Percentiles rank a stretch among this genome's conserved stretches.
These are phyloP conservation scores for Aurelia aurita complex sp. Pacific DNA, from an alignment of 30 jellyfish, hydroid and myxozoan species.

Conservation along the genomic window DNA sequence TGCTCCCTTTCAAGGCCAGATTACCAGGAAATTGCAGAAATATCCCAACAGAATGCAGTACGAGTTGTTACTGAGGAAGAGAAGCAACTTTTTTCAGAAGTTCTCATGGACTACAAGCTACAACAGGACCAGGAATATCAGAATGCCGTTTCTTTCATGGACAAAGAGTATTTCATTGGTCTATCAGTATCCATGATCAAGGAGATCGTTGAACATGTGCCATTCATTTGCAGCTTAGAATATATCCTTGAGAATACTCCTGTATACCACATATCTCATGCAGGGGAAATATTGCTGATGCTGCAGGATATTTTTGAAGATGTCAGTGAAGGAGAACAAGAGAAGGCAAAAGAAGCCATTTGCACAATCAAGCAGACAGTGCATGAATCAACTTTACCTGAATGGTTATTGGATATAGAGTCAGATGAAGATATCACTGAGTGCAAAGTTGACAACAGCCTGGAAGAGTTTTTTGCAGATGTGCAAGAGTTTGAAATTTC, in stretches of 20 bases:
- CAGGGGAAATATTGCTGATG: slow-evolving; percentile 32
- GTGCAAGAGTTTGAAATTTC: too few relatives aligned
- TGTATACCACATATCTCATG: slow-evolving; percentile 7
- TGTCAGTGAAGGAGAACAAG: background rate
- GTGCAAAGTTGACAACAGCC: too few relatives aligned
- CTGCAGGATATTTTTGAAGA: slow-evolving; percentile 21
- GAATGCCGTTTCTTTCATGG: background rate
- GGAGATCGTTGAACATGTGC: slow-evolving; percentile 3
- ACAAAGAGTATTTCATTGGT: slow-evolving; percentile 13
- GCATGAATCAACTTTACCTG: background rate
- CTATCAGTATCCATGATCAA: background rate
- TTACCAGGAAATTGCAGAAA: background rate
- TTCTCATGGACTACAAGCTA: slow-evolving; percentile 1
- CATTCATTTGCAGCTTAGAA: slow-evolving; percentile 9
- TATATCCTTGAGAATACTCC: slow-evolving; percentile 1
- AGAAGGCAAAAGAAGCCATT: slow-evolving; percentile 19
- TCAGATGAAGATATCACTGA: background rate
- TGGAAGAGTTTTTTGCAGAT: too few relatives aligned
- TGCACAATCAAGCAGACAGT: background rate
- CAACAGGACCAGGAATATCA: background rate
- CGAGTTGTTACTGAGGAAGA: slow-evolving; percentile 24
- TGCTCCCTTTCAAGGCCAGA: slow-evolving; percentile 3
- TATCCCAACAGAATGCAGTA: background rate
- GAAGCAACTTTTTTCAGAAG: slow-evolving; percentile 1
- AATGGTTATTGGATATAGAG: background rate